Evolutionary conservation across 2,113 vertebrate genomes (phyloP), one percentile per base, ranked within the genome.

Genomic region (Seriola rivoliana): DNA sequence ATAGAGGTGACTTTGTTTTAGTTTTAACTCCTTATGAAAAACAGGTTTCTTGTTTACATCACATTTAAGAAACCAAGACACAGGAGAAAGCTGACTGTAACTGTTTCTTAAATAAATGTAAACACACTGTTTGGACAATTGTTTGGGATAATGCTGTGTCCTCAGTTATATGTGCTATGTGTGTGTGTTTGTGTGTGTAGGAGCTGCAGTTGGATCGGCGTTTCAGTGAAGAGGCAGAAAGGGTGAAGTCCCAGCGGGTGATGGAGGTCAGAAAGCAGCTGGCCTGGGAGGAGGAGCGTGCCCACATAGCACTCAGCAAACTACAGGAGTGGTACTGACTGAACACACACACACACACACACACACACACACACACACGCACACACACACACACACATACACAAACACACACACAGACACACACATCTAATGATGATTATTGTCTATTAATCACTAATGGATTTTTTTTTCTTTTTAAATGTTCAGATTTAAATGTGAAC

Each of bases 271-370:
- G 94, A 89, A 96, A 91, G 58, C 94, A 98, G 81, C 85, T 97
- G 89, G 94, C 91, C 65, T 97, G 97, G 98, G 97, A 98, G 85
- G 91, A 89, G 11, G 96, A 98, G 92, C 96, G 93, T 75, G 64
- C 94, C 73, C 83, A 76, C 1, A 79, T 96, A 48, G 95, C 94
- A 42, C 93, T 98, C 44, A 91, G 78, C 84, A 99, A 98, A 80
- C 83, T 99, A n/a, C 94, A 87, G 89, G 91, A 91, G 7, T 92
- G 95, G 97, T 97, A 93, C 65, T 19, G 3, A 63, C 4, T 2
- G 57, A 42, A 65, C 46, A 82, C 71, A 58, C 62, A 25, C 25
- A 25, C 25, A 25, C 25, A 25, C 25, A 25, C 25, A 25, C 25
- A 29, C 29, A 2, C 29, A 29, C 2, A 29, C 23, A 23, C 46